A percentile compares a stretch with the other conserved stretches of the same genome.
These are phyloP conservation scores for Hirtodrosophila cameraria DNA, from an alignment of 2,888 invertebrate genomes.

Conservation along the genomic window DNA sequence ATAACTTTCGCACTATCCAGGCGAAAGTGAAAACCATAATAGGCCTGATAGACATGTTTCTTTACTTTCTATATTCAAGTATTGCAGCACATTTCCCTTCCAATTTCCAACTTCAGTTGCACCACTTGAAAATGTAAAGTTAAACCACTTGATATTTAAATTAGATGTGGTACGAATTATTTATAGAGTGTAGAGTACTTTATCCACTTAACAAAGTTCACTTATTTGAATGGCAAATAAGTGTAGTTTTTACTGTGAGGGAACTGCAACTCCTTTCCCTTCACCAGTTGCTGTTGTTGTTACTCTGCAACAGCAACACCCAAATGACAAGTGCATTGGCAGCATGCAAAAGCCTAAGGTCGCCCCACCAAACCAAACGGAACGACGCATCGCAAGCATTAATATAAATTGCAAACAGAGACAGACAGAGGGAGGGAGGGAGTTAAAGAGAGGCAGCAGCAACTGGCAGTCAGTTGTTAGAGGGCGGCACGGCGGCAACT, in stretches of 20 bases:
- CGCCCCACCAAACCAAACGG: conserved; percentile 44
- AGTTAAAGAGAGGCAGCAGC: conserved; percentile 27
- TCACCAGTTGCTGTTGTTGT: conserved; percentile 1
- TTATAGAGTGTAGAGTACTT: neutral
- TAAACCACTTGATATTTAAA: neutral
- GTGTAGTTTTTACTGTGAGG: neutral
- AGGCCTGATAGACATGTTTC: too few relatives aligned
- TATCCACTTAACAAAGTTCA: neutral
- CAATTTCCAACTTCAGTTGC: too few relatives aligned
- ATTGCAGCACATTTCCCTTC: too few relatives aligned
- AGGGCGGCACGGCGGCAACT: conserved; percentile 50
- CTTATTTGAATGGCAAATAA: conserved; percentile 9
- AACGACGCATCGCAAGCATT: conserved; percentile 40
- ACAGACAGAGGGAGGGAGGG: conserved; percentile 23
- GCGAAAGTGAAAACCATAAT: too few relatives aligned
- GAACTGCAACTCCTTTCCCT: conserved; percentile 7
- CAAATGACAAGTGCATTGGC: conserved; percentile 50
- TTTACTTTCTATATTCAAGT: too few relatives aligned
- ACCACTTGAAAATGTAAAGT: too few relatives aligned
- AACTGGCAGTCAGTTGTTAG: conserved; percentile 31
- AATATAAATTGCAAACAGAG: conserved; percentile 54
- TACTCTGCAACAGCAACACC: conserved; percentile 17
- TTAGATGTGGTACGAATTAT: neutral
- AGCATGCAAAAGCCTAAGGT: conserved; percentile 38
- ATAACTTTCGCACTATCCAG: too few relatives aligned